A percentile compares a stretch with the other conserved stretches of the same genome.
phyloP scores from a whole-genome alignment of 2,113 vertebrate species.

The Bufo gargarizans region DNA sequence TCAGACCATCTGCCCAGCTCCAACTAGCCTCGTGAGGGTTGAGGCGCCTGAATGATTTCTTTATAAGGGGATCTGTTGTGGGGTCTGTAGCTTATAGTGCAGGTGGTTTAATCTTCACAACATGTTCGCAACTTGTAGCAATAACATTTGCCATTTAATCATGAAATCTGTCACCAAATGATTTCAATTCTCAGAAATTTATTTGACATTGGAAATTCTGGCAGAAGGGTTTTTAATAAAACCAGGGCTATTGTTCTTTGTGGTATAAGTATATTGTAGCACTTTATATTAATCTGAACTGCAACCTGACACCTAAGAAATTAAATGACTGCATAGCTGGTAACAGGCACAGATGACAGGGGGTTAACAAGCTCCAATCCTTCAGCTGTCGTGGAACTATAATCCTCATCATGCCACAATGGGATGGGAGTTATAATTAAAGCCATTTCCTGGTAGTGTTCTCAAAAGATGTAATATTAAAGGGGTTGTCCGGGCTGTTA shows the following conservation, averaged over 20 bases:
- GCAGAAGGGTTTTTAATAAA: slow-evolving; percentile 33
- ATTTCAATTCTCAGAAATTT: slow-evolving; percentile 51
- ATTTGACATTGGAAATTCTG: slow-evolving; percentile 47
- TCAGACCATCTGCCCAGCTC: slow-evolving; percentile 52
- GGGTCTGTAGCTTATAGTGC: slow-evolving; percentile 56
- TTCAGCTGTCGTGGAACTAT: not conserved
- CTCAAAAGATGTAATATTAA: not conserved
- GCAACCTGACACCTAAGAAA: slow-evolving; percentile 14
- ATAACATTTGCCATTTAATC: slow-evolving; percentile 58
- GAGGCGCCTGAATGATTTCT: slow-evolving; percentile 58
- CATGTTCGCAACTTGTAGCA: slow-evolving; percentile 59
- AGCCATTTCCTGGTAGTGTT: not conserved
- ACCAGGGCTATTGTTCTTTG: slow-evolving; percentile 9
- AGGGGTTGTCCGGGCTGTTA: not conserved
- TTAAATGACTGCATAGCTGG: slow-evolving; percentile 3
- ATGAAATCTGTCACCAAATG: slow-evolving; percentile 56
- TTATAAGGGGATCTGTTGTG: slow-evolving; percentile 56
- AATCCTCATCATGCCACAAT: not conserved
- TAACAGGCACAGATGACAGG: slow-evolving; percentile 26
- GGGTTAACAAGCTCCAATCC: slow-evolving; percentile 17
- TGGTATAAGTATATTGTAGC: slow-evolving; percentile 41
- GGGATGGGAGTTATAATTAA: not conserved
- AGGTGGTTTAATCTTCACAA: slow-evolving; percentile 58
- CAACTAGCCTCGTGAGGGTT: slow-evolving; percentile 57
- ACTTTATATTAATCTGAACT: slow-evolving; percentile 3